A percentile compares a stretch with the other conserved stretches of the same genome.
These are phyloP conservation scores for Ylistrum balloti DNA, from an alignment of 1,140 invertebrate species.

Conservation along the genomic window DNA sequence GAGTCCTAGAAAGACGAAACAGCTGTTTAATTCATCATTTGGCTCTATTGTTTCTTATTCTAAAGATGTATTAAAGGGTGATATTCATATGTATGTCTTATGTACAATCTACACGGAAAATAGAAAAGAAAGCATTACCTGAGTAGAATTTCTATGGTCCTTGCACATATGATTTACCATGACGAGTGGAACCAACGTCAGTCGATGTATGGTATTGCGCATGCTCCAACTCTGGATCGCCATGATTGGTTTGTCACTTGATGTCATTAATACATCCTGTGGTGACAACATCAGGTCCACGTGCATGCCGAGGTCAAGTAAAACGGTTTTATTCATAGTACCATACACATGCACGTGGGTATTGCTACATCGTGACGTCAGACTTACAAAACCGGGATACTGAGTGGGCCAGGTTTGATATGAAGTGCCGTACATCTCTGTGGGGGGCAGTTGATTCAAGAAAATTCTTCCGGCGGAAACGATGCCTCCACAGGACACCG, in stretches of 20 bases:
- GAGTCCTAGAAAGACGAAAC: too few species aligned
- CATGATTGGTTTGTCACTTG: conserved; percentile 1
- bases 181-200: not conserved
- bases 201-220: not conserved
- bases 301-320: not conserved
- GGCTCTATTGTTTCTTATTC: too few species aligned
- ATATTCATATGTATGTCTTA: too few species aligned
- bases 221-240: not conserved
- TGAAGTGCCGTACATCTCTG: not conserved
- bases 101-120: too few species aligned
- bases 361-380: not conserved
- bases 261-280: not conserved
- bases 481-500: not conserved
- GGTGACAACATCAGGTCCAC: not conserved
- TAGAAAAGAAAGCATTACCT: too few species aligned
- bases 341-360: not conserved
- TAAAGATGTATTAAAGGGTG: too few species aligned
- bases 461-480: not conserved
- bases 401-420: not conserved
- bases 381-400: not conserved
- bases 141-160: not conserved
- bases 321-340: not conserved
- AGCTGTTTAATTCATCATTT: too few species aligned
- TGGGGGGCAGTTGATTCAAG: not conserved
- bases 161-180: not conserved